Evolutionary conservation across 2,888 invertebrate genomes (phyloP), one percentile per base, ranked within the genome.

Genomic region (Dryocosmus kuriphilus): DNA sequence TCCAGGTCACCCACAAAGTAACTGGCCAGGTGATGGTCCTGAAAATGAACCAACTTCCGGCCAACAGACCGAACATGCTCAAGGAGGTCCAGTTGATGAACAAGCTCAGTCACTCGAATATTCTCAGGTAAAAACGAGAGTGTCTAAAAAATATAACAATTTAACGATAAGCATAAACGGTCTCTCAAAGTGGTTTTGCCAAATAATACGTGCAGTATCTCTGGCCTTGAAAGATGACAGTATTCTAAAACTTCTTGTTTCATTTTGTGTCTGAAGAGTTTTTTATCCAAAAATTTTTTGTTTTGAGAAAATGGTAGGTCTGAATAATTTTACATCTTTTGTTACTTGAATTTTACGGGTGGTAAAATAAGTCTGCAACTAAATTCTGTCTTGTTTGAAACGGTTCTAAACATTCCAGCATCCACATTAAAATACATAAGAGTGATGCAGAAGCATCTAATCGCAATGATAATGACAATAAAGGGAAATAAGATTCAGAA

Each of bases 1-100:
- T 94, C 63, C 93, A 97, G 97, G 98, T 98, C 91, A 97, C 97
- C 84, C 98, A 98, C 93, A 96, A 96, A 92, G 95, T 96, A 86
- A 97, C 98, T 77, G 97, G 97, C 87, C 95, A 98, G 92, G 97
- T 98, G 90, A 98, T 98, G 98, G 98, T 98, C 92, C 95, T 98
- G 90, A 98, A 98, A 93, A 98, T 97, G 97, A 97, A 98, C 94
- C 96, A 97, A 92, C 95, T 97, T 91, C 95, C 97, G 83, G 97
- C 98, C 87, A 98, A 98, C 93, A 94, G 98, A 89, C 97, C 97
- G 87, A 98, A 97, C 93, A 98, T 98, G 96, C 94, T 98, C 88
- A 97, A 98, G 90, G 98, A 98, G 93, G 98, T 98, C 85, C 98
- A 98, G 93, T 95, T 98, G 88, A 97, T 98, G 96, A 98, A 98